Evolutionary conservation across 2,888 invertebrate species (phyloP).

Genomic region (Timandra comae): DNA sequence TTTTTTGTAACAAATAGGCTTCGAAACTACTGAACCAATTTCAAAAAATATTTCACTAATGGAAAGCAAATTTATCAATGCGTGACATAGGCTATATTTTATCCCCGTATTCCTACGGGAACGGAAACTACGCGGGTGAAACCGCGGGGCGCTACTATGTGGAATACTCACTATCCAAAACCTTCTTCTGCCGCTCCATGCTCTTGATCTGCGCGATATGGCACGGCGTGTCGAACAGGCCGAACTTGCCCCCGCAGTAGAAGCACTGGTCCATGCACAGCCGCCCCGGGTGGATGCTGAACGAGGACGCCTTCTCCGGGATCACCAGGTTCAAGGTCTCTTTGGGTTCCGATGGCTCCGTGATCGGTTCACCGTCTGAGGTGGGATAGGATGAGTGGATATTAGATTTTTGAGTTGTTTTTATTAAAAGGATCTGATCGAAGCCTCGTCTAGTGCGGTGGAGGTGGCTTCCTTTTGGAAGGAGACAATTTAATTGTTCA

Average conservation of each 20-base stretch:
- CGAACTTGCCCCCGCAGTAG: constrained; percentile 92
- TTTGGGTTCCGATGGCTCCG: constrained; percentile 57
- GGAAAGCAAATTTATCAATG: no score
- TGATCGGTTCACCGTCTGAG: constrained; percentile 51
- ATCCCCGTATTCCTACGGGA: not conserved
- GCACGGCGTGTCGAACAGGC: constrained; percentile 89
- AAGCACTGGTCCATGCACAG: constrained; percentile 90
- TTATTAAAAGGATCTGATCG: no score
- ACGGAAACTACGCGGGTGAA: no score
- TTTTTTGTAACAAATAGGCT: no score
- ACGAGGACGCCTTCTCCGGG: constrained; percentile 91
- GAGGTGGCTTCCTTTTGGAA: not conserved
- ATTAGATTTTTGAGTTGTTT: constrained; percentile 4
- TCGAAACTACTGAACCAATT: no score
- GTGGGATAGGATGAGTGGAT: constrained; percentile 5
- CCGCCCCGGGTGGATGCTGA: constrained; percentile 89
- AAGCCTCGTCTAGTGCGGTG: no score
- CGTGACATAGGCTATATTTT: no score
- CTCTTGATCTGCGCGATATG: constrained; percentile 92
- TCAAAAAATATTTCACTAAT: no score
- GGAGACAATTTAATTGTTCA: no score
- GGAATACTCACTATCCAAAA: constrained; percentile 81
- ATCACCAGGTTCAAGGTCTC: constrained; percentile 83
- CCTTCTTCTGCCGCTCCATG: constrained; percentile 86
- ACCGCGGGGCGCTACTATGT: no score